phyloP scores from a whole-genome alignment of 1,140 invertebrate genomes.

The Lasioglossum baleicum region DNA sequence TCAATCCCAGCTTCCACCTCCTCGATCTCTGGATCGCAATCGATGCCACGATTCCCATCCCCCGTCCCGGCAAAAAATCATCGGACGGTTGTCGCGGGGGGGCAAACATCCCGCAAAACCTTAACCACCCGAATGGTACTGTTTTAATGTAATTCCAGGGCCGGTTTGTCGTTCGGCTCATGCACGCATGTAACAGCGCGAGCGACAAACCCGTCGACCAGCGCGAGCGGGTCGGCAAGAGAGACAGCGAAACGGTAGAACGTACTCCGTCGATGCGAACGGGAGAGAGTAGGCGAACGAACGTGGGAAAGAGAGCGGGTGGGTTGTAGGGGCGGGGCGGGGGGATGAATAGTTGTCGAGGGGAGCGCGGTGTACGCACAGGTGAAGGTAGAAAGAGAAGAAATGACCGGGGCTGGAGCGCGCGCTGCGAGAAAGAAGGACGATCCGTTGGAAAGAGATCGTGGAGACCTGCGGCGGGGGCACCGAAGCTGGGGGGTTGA shows the following conservation, averaged over 20 bases:
- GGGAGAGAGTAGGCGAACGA: too few species aligned
- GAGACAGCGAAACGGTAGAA: conserved; percentile 16
- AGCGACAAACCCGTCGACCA: conserved; percentile 63
- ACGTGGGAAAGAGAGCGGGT: too few species aligned
- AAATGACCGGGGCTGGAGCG: background rate
- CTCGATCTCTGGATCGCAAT: background rate
- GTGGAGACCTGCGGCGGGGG: background rate
- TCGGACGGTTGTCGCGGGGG: conserved; percentile 6
- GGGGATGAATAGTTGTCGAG: conserved; percentile 20
- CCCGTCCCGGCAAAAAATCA: conserved; percentile 11
- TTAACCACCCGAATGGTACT: conserved; percentile 64
- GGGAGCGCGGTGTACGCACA: conserved; percentile 32
- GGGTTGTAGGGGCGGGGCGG: background rate
- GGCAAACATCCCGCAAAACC: conserved; percentile 61
- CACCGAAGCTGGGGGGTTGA: too few species aligned
- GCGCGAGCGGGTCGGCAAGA: conserved; percentile 37
- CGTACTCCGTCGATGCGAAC: background rate
- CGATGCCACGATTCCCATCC: too few species aligned
- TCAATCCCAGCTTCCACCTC: background rate
- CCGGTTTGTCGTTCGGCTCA: conserved; percentile 69
- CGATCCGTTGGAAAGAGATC: conserved; percentile 6
- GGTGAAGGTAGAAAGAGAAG: conserved; percentile 36
- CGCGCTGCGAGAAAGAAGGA: conserved; percentile 1
- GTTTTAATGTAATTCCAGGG: conserved; percentile 71
- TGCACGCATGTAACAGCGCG: conserved; percentile 61